Base-by-base conservation (phyloP, 2,113 vertebrate genomes). In the Gavialis gangeticus region DNA sequence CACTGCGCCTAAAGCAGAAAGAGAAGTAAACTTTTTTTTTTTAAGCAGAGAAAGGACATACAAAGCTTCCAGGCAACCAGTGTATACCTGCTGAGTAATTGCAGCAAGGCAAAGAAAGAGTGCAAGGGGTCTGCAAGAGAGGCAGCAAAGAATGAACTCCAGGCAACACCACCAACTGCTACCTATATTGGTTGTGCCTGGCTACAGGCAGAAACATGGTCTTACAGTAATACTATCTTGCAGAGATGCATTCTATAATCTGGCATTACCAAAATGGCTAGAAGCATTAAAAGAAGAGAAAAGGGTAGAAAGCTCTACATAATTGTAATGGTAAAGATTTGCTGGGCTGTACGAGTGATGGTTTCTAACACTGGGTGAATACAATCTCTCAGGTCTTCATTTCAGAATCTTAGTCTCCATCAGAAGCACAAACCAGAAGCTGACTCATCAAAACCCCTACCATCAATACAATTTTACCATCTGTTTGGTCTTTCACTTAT, bases 391-490 rank as follows among this genome's bases (percentile, higher is more conserved):
- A 94, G 67, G 76, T 89, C 87, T 95, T 95, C 46, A 86, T 78
- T 25, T 75, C 24, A 37, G 64, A 25, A 81, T 84, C 85, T 85
- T 80, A 80, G 88, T 86, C 71, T 90, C 87, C 85, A 67, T 84
- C 87, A 93, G 75, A 89, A 95, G 78, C 46, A 62, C 34, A 84
- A 78, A 57, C 78, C 89, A 88, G 71, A 92, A 94, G 89, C 75
- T 87, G 94, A 84, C 46, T 92, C 93, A 96, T 91, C 75, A 90
- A 95, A 95, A 91, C 66, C 54, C 80, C 92, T 91, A 96, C 89
- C 87, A 92, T 92, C 95, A 96, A 93, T 90, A 95, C 71, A 96
- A 94, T 96, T 97, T 97, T 90, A 95, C 93, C 91, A 95, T 89
- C 88, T 96, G 83, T 88, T 95, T 87, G 79, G 90, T 75, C 69